Evolutionary conservation across 2,888 invertebrate genomes (phyloP).

Genomic region (Dromius quadrimaculatus): DNA sequence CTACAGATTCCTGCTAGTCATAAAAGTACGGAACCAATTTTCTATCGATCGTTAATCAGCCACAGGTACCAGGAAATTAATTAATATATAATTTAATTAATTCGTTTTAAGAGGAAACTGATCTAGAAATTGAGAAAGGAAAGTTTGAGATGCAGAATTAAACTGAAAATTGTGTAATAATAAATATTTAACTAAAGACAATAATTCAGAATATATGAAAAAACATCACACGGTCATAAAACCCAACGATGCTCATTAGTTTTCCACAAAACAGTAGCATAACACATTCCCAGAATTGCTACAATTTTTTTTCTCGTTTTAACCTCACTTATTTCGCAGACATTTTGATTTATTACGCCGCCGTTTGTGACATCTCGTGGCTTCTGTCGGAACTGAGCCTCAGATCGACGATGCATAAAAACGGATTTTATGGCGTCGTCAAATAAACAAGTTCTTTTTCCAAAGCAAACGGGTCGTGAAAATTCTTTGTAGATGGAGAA

Average conservation of each 20-base stretch:
- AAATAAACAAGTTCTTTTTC: slow-evolving; percentile 48
- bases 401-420: slow-evolving; percentile 37
- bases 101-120: slow-evolving; percentile 42
- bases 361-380: slow-evolving; percentile 40
- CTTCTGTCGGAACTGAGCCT: slow-evolving; percentile 38
- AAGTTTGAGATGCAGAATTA: neutral
- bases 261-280: slow-evolving; percentile 1
- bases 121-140: slow-evolving; percentile 25
- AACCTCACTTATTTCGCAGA: slow-evolving; percentile 48
- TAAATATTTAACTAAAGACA: neutral
- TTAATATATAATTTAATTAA: slow-evolving; percentile 47
- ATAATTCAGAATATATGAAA: neutral
- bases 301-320: slow-evolving; percentile 22
- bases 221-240: neutral
- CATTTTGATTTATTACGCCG: slow-evolving; percentile 41
- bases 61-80: slow-evolving; percentile 45
- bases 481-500: slow-evolving; percentile 26
- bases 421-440: slow-evolving; percentile 49
- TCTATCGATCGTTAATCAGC: slow-evolving; percentile 27
- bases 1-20: slow-evolving; percentile 16
- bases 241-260: neutral
- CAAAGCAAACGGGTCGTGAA: neutral
- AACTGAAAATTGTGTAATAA: neutral
- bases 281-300: slow-evolving; percentile 36
- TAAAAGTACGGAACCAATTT: slow-evolving; percentile 30